These are phyloP conservation scores for Rhodinocichla rosea DNA, from an alignment of 2,113 vertebrate species.

Conservation along the genomic window DNA sequence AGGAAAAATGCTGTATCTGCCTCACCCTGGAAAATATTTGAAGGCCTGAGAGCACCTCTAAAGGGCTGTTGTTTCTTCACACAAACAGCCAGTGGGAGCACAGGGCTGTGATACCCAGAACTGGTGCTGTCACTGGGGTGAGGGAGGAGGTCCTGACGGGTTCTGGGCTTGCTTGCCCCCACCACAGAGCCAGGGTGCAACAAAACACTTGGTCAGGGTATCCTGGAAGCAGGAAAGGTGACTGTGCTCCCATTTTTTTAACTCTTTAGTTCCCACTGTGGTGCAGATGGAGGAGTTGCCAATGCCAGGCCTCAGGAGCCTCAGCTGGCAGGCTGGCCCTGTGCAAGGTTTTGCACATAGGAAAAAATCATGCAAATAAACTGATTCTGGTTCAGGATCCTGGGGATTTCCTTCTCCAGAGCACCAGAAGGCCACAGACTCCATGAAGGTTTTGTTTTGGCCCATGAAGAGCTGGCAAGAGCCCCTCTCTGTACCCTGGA, in stretches of 20 bases:
- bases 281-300: background rate
- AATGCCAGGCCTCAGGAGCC: background rate
- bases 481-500: background rate
- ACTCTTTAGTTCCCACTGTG: background rate
- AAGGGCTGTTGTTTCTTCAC: background rate
- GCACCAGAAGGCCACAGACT: background rate
- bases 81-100: background rate
- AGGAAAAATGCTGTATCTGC: background rate
- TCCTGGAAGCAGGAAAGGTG: background rate
- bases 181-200: background rate
- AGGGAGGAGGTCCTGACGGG: background rate
- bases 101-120: background rate
- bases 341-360: background rate
- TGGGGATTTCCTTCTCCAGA: background rate
- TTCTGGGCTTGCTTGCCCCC: background rate
- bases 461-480: background rate
- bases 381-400: background rate
- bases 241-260: background rate
- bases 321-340: background rate
- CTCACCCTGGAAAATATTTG: background rate
- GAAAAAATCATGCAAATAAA: background rate
- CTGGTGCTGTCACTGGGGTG: background rate
- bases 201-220: background rate
- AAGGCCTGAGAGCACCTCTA: background rate
- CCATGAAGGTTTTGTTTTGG: background rate